Evolutionary conservation across 2,888 invertebrate species (phyloP).

Genomic region (Parnassius glacialis): DNA sequence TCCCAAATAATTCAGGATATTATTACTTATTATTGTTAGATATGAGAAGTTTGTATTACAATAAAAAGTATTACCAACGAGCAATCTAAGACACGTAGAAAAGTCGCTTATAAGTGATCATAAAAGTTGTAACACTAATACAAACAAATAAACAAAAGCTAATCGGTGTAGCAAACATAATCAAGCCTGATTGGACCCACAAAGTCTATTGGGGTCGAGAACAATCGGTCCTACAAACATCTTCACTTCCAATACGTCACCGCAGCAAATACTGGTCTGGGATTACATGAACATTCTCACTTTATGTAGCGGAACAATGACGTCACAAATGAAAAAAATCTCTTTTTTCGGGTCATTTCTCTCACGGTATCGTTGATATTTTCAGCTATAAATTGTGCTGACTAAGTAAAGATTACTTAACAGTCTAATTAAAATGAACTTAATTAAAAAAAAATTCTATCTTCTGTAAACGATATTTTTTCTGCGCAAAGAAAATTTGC

Average conservation of each 20-base stretch:
- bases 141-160: conserved; percentile 9
- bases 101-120: background rate
- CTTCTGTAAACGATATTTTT: too few species aligned
- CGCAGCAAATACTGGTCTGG: background rate
- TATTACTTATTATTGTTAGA: too few species aligned
- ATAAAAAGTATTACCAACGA: too few species aligned
- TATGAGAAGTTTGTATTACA: too few species aligned
- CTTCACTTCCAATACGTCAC: conserved; percentile 19
- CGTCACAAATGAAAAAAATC: background rate
- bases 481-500: too few species aligned
- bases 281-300: background rate
- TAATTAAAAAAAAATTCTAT: too few species aligned
- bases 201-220: conserved; percentile 24
- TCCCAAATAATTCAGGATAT: too few species aligned
- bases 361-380: too few species aligned
- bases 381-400: too few species aligned
- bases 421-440: too few species aligned
- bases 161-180: conserved; percentile 16
- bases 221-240: conserved; percentile 17
- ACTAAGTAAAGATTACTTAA: too few species aligned
- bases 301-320: conserved; percentile 4
- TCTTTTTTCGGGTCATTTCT: too few species aligned
- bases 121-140: conserved; percentile 1
- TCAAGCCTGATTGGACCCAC: conserved; percentile 17
- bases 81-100: background rate